Conservation (phyloP, 1,140 invertebrate genomes). For the Gyrodactylus bullatarudis region DNA sequence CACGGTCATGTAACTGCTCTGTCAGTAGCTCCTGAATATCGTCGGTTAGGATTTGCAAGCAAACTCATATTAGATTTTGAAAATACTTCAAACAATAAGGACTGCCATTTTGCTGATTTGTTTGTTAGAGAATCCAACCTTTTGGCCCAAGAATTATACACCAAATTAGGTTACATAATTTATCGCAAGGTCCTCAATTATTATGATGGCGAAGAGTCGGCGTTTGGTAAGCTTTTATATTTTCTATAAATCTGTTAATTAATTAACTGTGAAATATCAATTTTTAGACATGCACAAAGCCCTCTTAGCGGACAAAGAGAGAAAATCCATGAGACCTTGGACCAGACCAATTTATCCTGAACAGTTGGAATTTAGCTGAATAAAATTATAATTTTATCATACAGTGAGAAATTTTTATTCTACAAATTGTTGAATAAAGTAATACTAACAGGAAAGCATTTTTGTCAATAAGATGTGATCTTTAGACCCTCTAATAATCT, state of each 20-base stretch:
- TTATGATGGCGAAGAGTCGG: conserved; percentile 57
- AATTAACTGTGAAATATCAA: no score
- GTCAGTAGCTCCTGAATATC: conserved; percentile 66
- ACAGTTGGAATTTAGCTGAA: conserved; percentile 37
- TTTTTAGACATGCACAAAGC: neutral
- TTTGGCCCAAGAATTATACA: conserved; percentile 88
- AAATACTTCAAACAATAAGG: conserved; percentile 38
- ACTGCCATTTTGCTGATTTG: conserved; percentile 83
- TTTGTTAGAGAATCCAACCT: conserved; percentile 88
- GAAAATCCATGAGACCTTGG: conserved; percentile 65
- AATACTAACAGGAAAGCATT: no score
- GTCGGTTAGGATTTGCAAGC: conserved; percentile 54
- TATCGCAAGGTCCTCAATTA: conserved; percentile 81
- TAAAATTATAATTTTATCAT: neutral
- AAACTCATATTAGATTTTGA: conserved; percentile 76
- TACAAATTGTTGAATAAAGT: no score
- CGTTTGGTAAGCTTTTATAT: neutral
- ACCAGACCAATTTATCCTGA: conserved; percentile 65
- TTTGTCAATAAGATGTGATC: no score
- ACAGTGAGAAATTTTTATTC: no score
- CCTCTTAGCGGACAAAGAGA: conserved; percentile 46
- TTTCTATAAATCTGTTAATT: no score
- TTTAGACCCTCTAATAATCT: no score
- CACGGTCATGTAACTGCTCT: conserved; percentile 93
- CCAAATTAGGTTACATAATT: conserved; percentile 71